Conservation (phyloP, 2,113 vertebrate genomes). For the Orycteropus afer region DNA sequence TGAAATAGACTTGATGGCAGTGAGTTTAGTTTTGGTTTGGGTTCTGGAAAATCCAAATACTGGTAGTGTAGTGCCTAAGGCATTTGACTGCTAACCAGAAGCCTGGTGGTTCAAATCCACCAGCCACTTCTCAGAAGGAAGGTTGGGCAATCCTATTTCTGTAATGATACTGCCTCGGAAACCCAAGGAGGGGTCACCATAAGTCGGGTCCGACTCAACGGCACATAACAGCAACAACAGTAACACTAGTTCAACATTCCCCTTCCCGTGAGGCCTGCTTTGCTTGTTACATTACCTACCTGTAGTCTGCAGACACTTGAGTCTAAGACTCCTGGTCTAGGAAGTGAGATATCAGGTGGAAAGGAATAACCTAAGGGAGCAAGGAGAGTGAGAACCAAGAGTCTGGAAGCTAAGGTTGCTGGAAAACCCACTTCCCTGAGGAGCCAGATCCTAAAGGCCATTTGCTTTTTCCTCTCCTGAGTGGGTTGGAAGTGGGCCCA, state of each 20-base stretch:
- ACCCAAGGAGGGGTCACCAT: no score
- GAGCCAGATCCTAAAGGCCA: background rate
- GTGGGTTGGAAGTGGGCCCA: background rate
- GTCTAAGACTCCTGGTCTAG: background rate
- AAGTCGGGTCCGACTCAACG: no score
- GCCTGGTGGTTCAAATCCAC: no score
- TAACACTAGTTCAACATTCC: background rate
- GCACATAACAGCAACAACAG: no score
- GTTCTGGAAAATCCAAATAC: background rate
- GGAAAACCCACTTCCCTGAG: background rate
- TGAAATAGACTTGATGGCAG: no score
- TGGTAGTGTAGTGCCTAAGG: no score
- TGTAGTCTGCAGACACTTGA: background rate
- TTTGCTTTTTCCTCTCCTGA: background rate
- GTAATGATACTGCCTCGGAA: no score
- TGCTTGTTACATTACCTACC: background rate
- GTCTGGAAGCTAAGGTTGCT: background rate
- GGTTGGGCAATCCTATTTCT: no score
- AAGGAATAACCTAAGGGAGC: background rate
- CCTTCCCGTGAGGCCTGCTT: background rate
- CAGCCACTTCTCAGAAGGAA: no score
- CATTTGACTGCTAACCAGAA: no score
- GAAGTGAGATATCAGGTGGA: background rate
- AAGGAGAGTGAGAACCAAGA: background rate
- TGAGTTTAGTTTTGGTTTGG: no score